Evolutionary conservation across 1,140 invertebrate genomes (phyloP).

Genomic region (Solenopsis invicta): DNA sequence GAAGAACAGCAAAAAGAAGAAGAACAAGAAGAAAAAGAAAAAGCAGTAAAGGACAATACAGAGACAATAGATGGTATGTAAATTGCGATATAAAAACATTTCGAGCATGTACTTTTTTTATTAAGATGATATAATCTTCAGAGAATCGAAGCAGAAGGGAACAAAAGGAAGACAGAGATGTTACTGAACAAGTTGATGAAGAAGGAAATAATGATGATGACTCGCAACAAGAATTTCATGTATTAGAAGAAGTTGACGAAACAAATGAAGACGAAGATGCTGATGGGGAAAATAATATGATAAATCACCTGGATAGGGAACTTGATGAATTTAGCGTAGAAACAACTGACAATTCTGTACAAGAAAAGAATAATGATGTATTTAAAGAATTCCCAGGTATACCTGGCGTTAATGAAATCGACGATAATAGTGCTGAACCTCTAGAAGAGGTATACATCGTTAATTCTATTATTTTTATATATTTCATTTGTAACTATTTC

Average conservation of each 20-base stretch:
- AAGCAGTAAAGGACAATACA: slow-evolving; percentile 46
- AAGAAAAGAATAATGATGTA: slow-evolving; percentile 81
- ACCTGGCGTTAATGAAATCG: slow-evolving; percentile 80
- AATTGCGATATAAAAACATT: slow-evolving; percentile 21
- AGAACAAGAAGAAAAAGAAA: slow-evolving; percentile 62
- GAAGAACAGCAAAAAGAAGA: neutral
- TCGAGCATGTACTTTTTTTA: neutral
- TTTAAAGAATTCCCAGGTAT: slow-evolving; percentile 85
- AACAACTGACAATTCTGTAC: slow-evolving; percentile 74
- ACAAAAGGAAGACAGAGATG: slow-evolving; percentile 80
- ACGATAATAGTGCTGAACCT: slow-evolving; percentile 81
- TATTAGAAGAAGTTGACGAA: slow-evolving; percentile 83
- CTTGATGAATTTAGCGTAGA: slow-evolving; percentile 74
- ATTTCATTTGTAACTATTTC: neutral
- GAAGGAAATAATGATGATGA: slow-evolving; percentile 76
- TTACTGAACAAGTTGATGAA: slow-evolving; percentile 46
- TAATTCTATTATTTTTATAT: slow-evolving; percentile 14
- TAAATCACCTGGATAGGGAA: slow-evolving; percentile 79
- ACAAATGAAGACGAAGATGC: slow-evolving; percentile 80
- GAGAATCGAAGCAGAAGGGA: slow-evolving; percentile 71
- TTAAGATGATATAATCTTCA: slow-evolving; percentile 17
- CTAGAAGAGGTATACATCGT: slow-evolving; percentile 84
- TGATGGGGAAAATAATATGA: slow-evolving; percentile 75
- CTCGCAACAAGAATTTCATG: slow-evolving; percentile 79
- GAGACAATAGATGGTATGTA: slow-evolving; percentile 75